Conservation (phyloP, 2,113 vertebrate species). For the Perca flavescens region DNA sequence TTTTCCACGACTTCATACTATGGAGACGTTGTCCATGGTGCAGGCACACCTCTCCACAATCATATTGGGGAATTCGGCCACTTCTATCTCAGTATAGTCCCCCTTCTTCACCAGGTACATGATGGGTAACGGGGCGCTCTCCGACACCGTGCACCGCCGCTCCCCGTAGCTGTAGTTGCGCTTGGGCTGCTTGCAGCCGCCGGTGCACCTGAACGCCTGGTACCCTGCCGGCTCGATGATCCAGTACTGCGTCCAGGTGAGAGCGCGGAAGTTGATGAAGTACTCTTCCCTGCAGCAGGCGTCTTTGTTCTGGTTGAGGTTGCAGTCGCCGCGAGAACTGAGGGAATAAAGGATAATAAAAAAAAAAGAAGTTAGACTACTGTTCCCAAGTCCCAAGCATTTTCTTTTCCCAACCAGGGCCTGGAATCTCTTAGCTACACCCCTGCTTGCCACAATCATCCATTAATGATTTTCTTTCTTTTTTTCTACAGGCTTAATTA, state of each 20-base stretch:
- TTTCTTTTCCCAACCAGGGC: neutral
- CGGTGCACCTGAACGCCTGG: conserved; percentile 87
- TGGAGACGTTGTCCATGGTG: conserved; percentile 82
- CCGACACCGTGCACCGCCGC: conserved; percentile 82
- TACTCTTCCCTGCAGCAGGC: conserved; percentile 88
- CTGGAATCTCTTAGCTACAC: conserved; percentile 16
- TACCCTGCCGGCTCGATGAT: conserved; percentile 89
- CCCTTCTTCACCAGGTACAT: conserved; percentile 92
- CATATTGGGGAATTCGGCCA: conserved; percentile 92
- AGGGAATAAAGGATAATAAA: neutral
- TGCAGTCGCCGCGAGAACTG: conserved; percentile 89
- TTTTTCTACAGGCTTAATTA: neutral
- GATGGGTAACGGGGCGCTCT: conserved; percentile 89
- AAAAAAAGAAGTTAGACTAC: neutral
- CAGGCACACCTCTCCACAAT: conserved; percentile 89
- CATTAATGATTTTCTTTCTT: accelerated
- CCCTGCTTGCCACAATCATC: neutral
- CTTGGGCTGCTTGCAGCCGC: conserved; percentile 85
- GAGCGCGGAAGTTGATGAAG: conserved; percentile 88
- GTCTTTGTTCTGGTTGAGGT: conserved; percentile 65
- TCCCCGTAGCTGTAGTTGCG: conserved; percentile 82
- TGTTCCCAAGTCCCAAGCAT: no score
- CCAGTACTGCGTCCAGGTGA: conserved; percentile 90
- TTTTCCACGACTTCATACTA: conserved; percentile 78
- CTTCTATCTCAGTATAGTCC: conserved; percentile 92